phyloP scores from a whole-genome alignment of 2,888 invertebrate species.

The Ferdinandea cuprea region DNA sequence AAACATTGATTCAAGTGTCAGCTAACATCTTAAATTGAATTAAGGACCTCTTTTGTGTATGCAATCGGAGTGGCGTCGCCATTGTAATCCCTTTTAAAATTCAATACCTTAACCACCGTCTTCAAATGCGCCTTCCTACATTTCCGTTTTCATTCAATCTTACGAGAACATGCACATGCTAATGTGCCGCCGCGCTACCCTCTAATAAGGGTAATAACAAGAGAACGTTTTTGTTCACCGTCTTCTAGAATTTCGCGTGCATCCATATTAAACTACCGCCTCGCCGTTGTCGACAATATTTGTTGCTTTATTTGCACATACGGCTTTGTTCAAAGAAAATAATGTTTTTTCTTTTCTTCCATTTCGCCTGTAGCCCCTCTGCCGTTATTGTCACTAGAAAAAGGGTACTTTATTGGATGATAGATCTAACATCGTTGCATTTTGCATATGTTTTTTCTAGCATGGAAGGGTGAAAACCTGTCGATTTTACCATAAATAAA shows the following conservation, averaged over 20 bases:
- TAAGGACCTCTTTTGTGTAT: constrained; percentile 23
- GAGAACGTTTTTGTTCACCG: constrained; percentile 23
- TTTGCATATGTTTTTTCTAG: not conserved
- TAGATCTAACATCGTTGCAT: constrained; percentile 23
- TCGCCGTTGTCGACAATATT: not conserved
- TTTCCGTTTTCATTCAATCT: constrained; percentile 61
- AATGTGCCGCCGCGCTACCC: constrained; percentile 60
- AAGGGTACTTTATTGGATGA: constrained; percentile 11
- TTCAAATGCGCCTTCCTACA: constrained; percentile 46
- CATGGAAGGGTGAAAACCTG: not conserved
- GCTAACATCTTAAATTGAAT: constrained; percentile 55
- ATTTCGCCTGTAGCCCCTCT: not conserved
- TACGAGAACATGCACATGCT: constrained; percentile 64
- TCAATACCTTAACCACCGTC: constrained; percentile 51
- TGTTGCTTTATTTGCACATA: constrained; percentile 31
- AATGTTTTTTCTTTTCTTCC: not conserved
- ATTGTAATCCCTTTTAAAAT: constrained; percentile 39
- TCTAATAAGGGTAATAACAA: constrained; percentile 67
- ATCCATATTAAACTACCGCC: constrained; percentile 17
- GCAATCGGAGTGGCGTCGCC: constrained; percentile 6
- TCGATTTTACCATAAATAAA: not conserved
- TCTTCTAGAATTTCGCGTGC: constrained; percentile 35
- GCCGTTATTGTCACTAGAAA: not conserved
- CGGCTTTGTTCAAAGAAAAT: constrained; percentile 16
- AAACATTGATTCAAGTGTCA: constrained; percentile 10